A percentile compares a stretch with the other conserved stretches of the same genome.
Conservation (phyloP, 2,113 vertebrate genomes). For the Lucifuga dentata region DNA sequence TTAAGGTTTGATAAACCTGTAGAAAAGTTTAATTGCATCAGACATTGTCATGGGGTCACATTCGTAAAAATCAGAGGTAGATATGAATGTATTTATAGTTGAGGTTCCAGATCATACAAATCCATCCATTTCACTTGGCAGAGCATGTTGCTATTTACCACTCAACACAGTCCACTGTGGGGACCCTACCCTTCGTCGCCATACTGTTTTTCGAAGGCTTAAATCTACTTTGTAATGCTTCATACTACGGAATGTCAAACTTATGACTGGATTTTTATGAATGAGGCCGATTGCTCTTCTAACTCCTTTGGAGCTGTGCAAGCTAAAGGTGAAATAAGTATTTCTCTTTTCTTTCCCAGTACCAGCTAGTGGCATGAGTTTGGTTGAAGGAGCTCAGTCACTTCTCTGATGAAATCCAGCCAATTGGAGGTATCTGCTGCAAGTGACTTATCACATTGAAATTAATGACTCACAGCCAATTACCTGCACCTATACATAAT, state of each 20-base stretch:
- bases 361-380: conserved; percentile 1
- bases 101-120: conserved; percentile 52
- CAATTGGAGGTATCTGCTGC: conserved; percentile 1
- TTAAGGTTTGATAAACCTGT: conserved; percentile 81
- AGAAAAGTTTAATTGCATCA: conserved; percentile 79
- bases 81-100: conserved; percentile 41
- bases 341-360: not conserved
- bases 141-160: conserved; percentile 46
- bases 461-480: not conserved
- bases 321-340: conserved; percentile 4
- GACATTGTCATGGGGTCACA: conserved; percentile 77
- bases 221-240: too few species aligned
- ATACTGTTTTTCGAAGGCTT: not conserved
- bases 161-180: conserved; percentile 16
- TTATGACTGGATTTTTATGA: conserved; percentile 3
- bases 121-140: conserved; percentile 49
- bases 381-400: not conserved
- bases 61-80: conserved; percentile 81
- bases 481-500: too few species aligned
- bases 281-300: not conserved
- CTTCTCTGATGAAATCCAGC: not conserved
- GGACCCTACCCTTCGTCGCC: not conserved
- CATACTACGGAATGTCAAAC: not conserved
- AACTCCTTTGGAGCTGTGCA: not conserved
- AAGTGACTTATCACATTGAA: not conserved